Evolutionary conservation across 37 sponge, comb jelly and placozoan species (phyloP), one percentile per base, ranked within the genome.

Genomic region (Tethya wilhelma): DNA sequence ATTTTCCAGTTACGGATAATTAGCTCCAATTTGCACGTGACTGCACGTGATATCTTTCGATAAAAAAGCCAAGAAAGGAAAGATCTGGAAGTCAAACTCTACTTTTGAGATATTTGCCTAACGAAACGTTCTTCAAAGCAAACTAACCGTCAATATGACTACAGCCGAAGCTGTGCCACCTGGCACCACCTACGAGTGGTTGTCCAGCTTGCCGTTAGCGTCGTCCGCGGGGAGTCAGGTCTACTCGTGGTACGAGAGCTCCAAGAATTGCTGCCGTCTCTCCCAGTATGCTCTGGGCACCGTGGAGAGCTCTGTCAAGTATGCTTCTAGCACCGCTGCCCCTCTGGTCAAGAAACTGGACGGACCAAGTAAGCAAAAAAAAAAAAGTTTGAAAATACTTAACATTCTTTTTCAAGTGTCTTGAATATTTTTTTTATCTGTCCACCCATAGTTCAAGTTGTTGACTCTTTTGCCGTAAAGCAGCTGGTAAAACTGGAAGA

Each of bases 271-370:
- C 70, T 65, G 66, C 46, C 56, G 76, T 19, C 59, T 79, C 29
- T 65, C 84, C 28, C 73, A 84, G 28, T 90, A 69, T 43, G 84
- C 90, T 8, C 28, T 90, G 38, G 75, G 63, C 1, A 74, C 74
- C 9, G 69, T 90, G 44, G 90, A 90, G 63, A 36, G 71, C 39
- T 67, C 85, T 41, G 80, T 90, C 6, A 84, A 79, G 44, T 79
- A 71, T 0, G 85, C 80, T 45, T 69, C 90, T 25, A 55, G 56
- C 8, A 79, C 72, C 20, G 85, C 80, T 43, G 74, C 79, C 0
- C 84, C 85, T 46, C 57, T 90, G 29, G 85, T 90, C 34, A 67
- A 84, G 85, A 79, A 82, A 56, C 42, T 88, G 14, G 83, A 88
- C 36, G 32, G 69, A 4, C 78, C 78, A 74, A n/a, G n/a, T n/a